A percentile compares a stretch with the other conserved stretches of the same genome.
phyloP scores from a whole-genome alignment of 2,113 vertebrate species.

The Aegotheles bennettii region DNA sequence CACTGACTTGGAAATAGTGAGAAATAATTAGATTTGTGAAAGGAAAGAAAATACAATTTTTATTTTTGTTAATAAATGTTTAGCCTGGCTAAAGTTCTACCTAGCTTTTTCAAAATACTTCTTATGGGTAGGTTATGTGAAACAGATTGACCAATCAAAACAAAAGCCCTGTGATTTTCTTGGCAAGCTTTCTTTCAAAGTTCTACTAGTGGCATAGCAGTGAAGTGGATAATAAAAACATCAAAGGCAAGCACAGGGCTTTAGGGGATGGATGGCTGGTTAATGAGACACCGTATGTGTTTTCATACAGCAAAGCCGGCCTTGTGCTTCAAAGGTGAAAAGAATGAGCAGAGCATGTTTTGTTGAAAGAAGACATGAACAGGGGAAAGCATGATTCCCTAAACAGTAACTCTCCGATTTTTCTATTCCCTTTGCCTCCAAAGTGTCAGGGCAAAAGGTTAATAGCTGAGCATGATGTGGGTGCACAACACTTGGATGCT shows the following conservation, averaged over 20 bases:
- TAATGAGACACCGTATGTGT: not conserved
- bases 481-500: not conserved
- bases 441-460: not conserved
- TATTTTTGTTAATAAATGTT: not conserved
- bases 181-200: not conserved
- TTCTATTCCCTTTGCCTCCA: not conserved
- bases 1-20: not conserved
- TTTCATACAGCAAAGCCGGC: not conserved
- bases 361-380: not conserved
- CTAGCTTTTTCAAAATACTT: not conserved
- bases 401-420: not conserved
- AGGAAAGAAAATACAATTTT: not conserved
- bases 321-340: not conserved
- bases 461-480: not conserved
- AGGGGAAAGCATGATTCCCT: not conserved
- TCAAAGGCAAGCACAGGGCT: not conserved
- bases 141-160: not conserved
- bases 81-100: not conserved
- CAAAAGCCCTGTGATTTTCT: not conserved
- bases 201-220: not conserved
- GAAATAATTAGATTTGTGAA: not conserved
- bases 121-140: not conserved
- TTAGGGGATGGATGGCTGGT: not conserved
- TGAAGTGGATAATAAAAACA: not conserved
- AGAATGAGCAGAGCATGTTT: not conserved